Percentiles rank a stretch among this genome's conserved stretches.
These are phyloP conservation scores for Hypanus sabinus DNA, from an alignment of 2,113 vertebrate genomes.

Conservation along the genomic window DNA sequence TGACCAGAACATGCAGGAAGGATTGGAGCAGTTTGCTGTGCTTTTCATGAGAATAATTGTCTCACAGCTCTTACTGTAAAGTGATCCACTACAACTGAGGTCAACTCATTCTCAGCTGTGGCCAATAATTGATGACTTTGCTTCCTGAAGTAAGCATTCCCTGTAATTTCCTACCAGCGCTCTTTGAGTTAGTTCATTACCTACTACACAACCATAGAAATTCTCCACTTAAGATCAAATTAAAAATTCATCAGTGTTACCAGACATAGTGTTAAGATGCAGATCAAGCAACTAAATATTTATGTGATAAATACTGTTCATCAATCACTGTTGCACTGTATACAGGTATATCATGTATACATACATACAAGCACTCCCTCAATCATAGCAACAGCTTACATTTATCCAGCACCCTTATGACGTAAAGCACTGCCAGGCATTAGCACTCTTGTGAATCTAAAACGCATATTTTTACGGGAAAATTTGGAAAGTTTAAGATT, in stretches of 20 bases:
- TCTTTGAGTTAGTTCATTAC: not conserved
- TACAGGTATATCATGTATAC: not conserved
- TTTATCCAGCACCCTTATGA: not conserved
- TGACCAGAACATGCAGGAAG: too few species aligned
- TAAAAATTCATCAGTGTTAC: constrained; percentile 8
- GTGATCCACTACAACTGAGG: not conserved
- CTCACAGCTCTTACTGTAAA: not conserved
- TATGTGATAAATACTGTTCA: not conserved
- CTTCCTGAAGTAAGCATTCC: not conserved
- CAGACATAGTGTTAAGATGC: not conserved
- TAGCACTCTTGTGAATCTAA: too few species aligned
- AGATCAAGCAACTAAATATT: constrained; percentile 14
- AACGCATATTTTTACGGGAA: too few species aligned
- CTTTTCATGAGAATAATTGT: not conserved
- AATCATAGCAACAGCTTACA: not conserved
- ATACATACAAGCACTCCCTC: not conserved
- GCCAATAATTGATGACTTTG: not conserved
- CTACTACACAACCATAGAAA: not conserved
- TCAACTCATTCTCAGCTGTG: not conserved
- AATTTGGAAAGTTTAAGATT: too few species aligned
- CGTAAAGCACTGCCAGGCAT: too few species aligned
- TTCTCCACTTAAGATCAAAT: not conserved
- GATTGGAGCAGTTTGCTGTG: too few species aligned
- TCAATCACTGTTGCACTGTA: not conserved
- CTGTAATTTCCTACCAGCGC: not conserved